A percentile compares a stretch with the other conserved stretches of the same genome.
Evolutionary conservation across 2,797 vertebrate genomes (phyloP).

Genomic region (Apogon talboti): DNA sequence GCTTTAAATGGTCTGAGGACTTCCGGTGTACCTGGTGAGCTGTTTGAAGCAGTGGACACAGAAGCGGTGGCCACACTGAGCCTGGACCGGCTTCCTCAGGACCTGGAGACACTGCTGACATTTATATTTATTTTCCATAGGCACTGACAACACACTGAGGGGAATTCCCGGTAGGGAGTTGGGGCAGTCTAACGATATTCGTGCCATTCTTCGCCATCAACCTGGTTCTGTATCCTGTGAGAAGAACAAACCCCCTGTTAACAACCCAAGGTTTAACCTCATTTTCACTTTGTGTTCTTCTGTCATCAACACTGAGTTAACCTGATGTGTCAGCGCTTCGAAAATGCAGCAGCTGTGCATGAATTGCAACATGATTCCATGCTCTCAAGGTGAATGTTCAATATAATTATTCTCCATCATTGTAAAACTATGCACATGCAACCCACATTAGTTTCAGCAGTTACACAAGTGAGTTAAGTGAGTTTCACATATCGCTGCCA

Average conservation of each 20-base stretch:
- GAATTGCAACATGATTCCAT: neutral
- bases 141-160: conserved; percentile 90
- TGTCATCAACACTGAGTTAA: too few relatives aligned
- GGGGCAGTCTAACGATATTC: conserved; percentile 84
- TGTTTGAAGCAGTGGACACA: conserved; percentile 91
- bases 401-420: neutral
- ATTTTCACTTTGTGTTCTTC: neutral
- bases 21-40: conserved; percentile 90
- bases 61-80: conserved; percentile 96
- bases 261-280: neutral
- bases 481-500: neutral
- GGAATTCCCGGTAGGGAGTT: conserved; percentile 91
- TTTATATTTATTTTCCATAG: conserved; percentile 94
- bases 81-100: conserved; percentile 92
- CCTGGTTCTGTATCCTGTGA: conserved; percentile 61
- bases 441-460: neutral
- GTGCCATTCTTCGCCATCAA: conserved; percentile 87
- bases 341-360: neutral
- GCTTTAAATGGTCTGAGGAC: conserved; percentile 37
- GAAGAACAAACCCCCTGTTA: conserved; percentile 23
- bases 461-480: neutral
- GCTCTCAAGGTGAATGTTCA: neutral
- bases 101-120: conserved; percentile 94
- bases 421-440: conserved; percentile 4
- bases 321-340: neutral